phyloP scores from a whole-genome alignment of 2,113 vertebrate genomes.

The Crotalus tigris region DNA sequence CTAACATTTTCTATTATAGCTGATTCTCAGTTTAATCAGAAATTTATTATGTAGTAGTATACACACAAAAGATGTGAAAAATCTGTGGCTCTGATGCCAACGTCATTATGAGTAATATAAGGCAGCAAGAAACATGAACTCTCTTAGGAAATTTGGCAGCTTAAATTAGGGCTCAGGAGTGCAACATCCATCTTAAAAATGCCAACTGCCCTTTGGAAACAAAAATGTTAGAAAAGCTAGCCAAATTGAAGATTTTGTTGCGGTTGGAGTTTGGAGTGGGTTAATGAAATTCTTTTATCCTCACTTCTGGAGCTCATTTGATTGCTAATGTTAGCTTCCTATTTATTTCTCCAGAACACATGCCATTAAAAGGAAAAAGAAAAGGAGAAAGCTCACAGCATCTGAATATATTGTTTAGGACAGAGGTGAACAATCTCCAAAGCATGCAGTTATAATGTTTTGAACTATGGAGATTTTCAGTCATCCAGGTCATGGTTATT shows the following conservation, averaged over 20 bases:
- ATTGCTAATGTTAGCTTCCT: not conserved
- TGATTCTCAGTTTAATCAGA: not conserved
- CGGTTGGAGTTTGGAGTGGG: not conserved
- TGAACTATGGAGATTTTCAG: not conserved
- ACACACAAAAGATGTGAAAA: not conserved
- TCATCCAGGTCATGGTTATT: too few relatives aligned
- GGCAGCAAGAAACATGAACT: constrained; percentile 18
- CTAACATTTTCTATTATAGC: not conserved
- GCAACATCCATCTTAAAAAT: constrained; percentile 24
- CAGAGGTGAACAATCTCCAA: not conserved
- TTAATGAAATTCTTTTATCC: constrained; percentile 9
- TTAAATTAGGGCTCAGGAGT: constrained; percentile 14
- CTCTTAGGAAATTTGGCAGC: constrained; percentile 8
- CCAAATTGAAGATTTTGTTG: constrained; percentile 9
- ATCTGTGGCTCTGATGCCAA: not conserved
- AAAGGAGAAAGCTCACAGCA: not conserved
- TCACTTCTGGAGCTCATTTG: not conserved
- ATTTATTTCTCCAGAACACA: not conserved
- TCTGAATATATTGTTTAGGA: not conserved
- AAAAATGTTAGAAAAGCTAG: constrained; percentile 7
- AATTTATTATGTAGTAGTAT: not conserved
- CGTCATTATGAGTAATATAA: constrained; percentile 5
- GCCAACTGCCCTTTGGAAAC: constrained; percentile 16
- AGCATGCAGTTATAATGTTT: not conserved
- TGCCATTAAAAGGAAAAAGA: not conserved